A percentile compares a stretch with the other conserved stretches of the same genome.
These are phyloP conservation scores for Helicoverpa armigera DNA, from an alignment of 1,140 invertebrate species.

Conservation along the genomic window DNA sequence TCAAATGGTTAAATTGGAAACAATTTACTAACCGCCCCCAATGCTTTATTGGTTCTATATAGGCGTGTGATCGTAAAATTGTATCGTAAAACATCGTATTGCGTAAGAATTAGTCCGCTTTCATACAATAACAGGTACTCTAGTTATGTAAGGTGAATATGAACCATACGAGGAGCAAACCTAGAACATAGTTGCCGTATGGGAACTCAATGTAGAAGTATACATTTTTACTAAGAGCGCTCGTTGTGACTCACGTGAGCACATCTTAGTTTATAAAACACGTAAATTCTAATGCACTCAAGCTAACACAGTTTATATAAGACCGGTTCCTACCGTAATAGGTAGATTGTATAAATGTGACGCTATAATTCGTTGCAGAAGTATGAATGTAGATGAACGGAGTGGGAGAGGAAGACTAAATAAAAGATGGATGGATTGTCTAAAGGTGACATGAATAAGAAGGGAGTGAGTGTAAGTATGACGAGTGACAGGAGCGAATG, in stretches of 20 bases:
- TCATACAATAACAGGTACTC: conserved; percentile 26
- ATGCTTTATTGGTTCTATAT: conserved; percentile 35
- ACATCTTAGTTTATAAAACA: background rate
- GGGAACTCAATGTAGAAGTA: background rate
- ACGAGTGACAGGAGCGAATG: too few species aligned
- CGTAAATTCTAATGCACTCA: background rate
- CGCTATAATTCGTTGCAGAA: background rate
- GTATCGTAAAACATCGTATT: conserved; percentile 38
- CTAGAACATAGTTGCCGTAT: too few species aligned
- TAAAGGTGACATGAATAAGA: too few species aligned
- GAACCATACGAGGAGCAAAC: background rate
- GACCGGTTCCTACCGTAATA: background rate
- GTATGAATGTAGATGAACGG: too few species aligned
- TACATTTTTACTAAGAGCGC: background rate
- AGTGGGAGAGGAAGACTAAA: too few species aligned
- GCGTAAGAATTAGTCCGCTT: conserved; percentile 37
- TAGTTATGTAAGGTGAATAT: conserved; percentile 12
- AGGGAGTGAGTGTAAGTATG: too few species aligned
- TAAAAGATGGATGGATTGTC: too few species aligned
- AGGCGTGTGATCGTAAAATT: conserved; percentile 28
- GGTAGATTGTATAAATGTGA: background rate
- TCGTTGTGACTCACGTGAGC: background rate
- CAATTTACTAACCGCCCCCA: conserved; percentile 38
- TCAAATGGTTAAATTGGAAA: conserved; percentile 42
- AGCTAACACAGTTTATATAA: conserved; percentile 4